These are phyloP conservation scores for Stenodera caucasica DNA, from an alignment of 2,888 invertebrate genomes.

Conservation along the genomic window DNA sequence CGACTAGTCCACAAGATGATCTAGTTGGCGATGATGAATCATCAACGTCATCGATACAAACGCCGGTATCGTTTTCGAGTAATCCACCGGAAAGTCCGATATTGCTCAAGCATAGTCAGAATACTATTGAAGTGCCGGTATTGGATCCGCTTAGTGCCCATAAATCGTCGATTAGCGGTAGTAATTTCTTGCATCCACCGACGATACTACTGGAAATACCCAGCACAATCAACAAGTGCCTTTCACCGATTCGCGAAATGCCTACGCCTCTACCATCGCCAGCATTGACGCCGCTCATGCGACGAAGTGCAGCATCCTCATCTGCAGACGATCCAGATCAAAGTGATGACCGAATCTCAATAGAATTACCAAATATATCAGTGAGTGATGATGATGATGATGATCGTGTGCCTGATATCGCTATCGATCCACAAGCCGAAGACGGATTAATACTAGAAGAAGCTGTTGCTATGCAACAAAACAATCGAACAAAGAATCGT, in stretches of 20 bases:
- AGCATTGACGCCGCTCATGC: constrained; percentile 68
- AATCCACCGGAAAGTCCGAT: constrained; percentile 67
- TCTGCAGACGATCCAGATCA: constrained; percentile 57
- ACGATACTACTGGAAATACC: constrained; percentile 78
- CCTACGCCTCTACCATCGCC: constrained; percentile 76
- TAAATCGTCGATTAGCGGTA: constrained; percentile 60
- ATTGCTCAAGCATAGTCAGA: constrained; percentile 46
- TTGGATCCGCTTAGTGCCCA: constrained; percentile 70
- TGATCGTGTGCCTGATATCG: constrained; percentile 51
- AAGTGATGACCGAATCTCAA: constrained; percentile 58
- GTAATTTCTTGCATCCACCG: constrained; percentile 70
- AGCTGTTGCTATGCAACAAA: constrained; percentile 52
- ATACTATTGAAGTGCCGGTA: constrained; percentile 64
- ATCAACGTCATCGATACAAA: constrained; percentile 67
- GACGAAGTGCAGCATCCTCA: constrained; percentile 55
- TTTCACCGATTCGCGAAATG: constrained; percentile 77
- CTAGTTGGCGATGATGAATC: constrained; percentile 70
- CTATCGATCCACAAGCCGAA: constrained; percentile 54
- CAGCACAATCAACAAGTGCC: constrained; percentile 72
- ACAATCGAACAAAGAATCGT: constrained; percentile 32
- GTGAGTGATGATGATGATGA: constrained; percentile 51
- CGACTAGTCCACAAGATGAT: constrained; percentile 76
- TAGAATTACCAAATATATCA: constrained; percentile 54
- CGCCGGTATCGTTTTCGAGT: constrained; percentile 64
- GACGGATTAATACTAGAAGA: constrained; percentile 55